Conservation (phyloP, 2,888 invertebrate species). For the Dynastes hyllus region DNA sequence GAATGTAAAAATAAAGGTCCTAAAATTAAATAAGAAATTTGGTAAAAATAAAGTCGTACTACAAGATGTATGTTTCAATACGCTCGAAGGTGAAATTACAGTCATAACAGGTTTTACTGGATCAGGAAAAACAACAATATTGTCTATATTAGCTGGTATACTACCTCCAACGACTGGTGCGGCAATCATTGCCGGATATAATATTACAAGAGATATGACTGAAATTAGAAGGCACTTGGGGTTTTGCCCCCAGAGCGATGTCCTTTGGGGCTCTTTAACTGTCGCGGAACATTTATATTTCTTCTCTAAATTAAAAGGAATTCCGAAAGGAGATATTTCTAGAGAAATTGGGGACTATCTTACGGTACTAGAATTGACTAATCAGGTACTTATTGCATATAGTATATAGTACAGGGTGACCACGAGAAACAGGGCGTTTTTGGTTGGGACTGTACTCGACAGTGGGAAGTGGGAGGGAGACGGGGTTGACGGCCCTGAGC, state of each 20-base stretch:
- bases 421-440: too few species aligned
- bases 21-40: slow-evolving; percentile 77
- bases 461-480: too few species aligned
- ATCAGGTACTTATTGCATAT: slow-evolving; percentile 73
- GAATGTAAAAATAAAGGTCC: slow-evolving; percentile 73
- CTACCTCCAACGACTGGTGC: slow-evolving; percentile 80
- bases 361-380: slow-evolving; percentile 77
- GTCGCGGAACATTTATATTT: slow-evolving; percentile 89
- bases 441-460: too few species aligned
- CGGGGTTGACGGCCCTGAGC: too few species aligned
- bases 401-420: neutral
- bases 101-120: slow-evolving; percentile 88
- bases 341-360: slow-evolving; percentile 79
- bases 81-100: slow-evolving; percentile 93
- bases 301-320: slow-evolving; percentile 83
- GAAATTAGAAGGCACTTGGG: slow-evolving; percentile 82
- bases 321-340: slow-evolving; percentile 71
- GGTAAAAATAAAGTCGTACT: slow-evolving; percentile 76
- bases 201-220: slow-evolving; percentile 78
- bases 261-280: slow-evolving; percentile 87
- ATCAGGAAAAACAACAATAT: slow-evolving; percentile 90
- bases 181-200: slow-evolving; percentile 82
- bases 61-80: slow-evolving; percentile 81
- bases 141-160: slow-evolving; percentile 92
- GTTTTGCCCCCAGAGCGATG: slow-evolving; percentile 90